Conservation (phyloP, 2,888 invertebrate species). For the Hecatera dysodea region DNA sequence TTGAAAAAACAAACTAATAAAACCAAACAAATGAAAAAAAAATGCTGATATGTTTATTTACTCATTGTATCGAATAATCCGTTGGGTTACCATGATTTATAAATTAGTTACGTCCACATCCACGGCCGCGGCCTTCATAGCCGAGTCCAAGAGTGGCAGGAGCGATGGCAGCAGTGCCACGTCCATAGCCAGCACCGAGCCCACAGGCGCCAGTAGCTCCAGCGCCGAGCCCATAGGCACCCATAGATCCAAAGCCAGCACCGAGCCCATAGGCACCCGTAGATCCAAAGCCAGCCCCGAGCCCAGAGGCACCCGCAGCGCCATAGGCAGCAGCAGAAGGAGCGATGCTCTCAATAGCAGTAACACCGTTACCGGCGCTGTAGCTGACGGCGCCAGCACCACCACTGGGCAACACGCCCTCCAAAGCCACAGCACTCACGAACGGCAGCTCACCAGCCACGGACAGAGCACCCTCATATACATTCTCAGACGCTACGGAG, state of each 20-base stretch:
- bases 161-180: constrained; percentile 14
- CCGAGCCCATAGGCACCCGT: too few relatives aligned
- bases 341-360: constrained; percentile 42
- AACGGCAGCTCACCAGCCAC: constrained; percentile 54
- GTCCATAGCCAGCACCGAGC: not conserved
- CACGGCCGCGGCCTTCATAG: constrained; percentile 26
- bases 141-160: constrained; percentile 10
- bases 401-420: constrained; percentile 34
- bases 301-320: constrained; percentile 18
- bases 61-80: too few relatives aligned
- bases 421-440: constrained; percentile 38
- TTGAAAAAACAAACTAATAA: too few relatives aligned
- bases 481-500: constrained; percentile 55
- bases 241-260: constrained; percentile 22
- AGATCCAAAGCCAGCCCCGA: not conserved
- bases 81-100: too few relatives aligned
- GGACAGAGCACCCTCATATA: constrained; percentile 49
- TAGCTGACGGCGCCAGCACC: constrained; percentile 49
- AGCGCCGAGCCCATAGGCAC: constrained; percentile 31
- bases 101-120: not conserved
- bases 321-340: constrained; percentile 26
- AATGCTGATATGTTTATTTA: too few relatives aligned
- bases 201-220: constrained; percentile 23
- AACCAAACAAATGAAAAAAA: too few relatives aligned
- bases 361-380: constrained; percentile 44